Evolutionary conservation across 2,113 vertebrate species (phyloP), one percentile per base, ranked within the genome.

Genomic region (Syrrhaptes paradoxus): DNA sequence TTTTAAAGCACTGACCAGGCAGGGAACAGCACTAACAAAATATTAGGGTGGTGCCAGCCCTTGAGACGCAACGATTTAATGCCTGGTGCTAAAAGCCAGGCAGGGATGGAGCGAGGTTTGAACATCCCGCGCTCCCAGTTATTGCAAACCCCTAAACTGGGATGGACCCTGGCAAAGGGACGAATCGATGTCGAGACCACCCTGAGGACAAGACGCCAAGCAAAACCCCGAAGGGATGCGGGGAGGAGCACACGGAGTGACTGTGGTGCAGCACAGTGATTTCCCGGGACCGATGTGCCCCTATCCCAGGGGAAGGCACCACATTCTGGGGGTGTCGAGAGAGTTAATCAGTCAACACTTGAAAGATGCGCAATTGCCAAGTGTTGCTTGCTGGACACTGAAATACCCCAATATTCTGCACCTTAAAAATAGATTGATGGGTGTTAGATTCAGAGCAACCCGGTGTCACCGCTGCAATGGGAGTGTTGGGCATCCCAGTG

Each of bases 81-180:
- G 52, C 28, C 41, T 1, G 1, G 73, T 3, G 58, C 9, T 24
- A 51, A 22, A 45, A 70, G 20, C 45, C 26, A 51, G 26, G 71
- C 41, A 31, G 62, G 38, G 74, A 61, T 46, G 70, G 52, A 61
- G 63, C 2, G 10, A 43, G 49, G 55, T 10, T 72, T 7, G 21
- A 25, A 13, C 3, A 11, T 0, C 0, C 49, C 15, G 13, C 0
- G 2, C 45, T 63, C 49, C 54, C 5, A 2, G 9, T 55, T 31
- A 57, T 3, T 26, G 57, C 17, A 46, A 65, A 19, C 5, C 29
- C 17, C 25, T 73, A 24, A 73, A 2, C 4, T 0, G 3, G 66
- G 51, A 48, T 0, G 1, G 49, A 7, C 36, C 28, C 51, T 8
- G 41, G 46, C 6, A 20, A 43, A 28, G 12, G 74, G 28, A 7